phyloP scores from a whole-genome alignment of 2,888 invertebrate species.

The Pharmacophagus antenor region DNA sequence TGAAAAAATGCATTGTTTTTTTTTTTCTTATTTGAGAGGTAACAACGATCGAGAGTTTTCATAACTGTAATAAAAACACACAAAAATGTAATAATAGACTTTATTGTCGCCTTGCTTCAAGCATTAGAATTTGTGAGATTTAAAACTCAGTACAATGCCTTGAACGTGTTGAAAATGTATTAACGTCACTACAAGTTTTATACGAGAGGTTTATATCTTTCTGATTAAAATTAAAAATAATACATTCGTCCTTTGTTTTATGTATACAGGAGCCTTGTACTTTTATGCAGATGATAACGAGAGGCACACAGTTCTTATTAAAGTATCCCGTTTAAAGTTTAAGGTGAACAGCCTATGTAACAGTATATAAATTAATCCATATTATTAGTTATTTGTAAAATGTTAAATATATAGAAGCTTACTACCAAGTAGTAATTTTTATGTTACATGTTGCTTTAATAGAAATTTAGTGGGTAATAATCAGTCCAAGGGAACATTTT shows the following conservation, averaged over 20 bases:
- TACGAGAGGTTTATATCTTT: background rate
- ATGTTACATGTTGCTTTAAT: background rate
- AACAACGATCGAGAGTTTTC: background rate
- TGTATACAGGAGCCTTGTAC: constrained; percentile 5
- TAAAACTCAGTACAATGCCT: background rate
- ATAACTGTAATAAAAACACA: no score
- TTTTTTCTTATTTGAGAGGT: background rate
- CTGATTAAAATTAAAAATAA: constrained; percentile 5
- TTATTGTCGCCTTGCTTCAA: background rate
- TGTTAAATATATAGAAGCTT: no score
- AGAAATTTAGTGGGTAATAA: background rate
- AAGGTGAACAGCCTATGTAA: background rate
- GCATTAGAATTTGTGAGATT: background rate
- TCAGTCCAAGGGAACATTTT: background rate
- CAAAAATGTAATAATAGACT: background rate
- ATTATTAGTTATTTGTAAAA: no score
- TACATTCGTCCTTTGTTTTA: constrained; percentile 4
- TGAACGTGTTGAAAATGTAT: background rate
- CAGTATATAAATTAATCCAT: background rate
- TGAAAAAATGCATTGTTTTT: no score
- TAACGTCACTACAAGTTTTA: no score
- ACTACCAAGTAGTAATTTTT: no score
- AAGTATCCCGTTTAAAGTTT: background rate
- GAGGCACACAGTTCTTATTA: background rate
- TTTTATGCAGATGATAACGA: constrained; percentile 5